Base-by-base conservation (phyloP, 1,140 invertebrate species). In the Lordiphosa collinella region DNA sequence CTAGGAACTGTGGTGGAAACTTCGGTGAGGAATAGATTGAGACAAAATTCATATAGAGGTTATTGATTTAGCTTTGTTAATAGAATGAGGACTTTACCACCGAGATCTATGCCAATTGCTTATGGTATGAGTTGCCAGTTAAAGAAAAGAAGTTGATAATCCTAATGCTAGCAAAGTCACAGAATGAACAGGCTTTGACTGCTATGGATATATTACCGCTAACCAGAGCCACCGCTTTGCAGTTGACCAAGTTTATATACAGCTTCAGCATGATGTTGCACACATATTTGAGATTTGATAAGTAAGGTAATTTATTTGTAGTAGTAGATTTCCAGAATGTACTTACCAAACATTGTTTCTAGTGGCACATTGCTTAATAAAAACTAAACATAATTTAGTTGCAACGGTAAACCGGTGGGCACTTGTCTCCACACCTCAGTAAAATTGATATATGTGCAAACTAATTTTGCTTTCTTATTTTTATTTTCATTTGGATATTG, bases 231-330 rank as follows among this genome's bases (percentile, higher is more conserved):
- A 65, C 61, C 3, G 70, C 56, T 5, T 35, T 73, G n/a, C 38
- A 50, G 22, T 37, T 73, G 0, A 65, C 70, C 50, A 85, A 85
- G 10, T 69, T 61, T 5, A 65, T 85, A 0, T 85, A 85, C 16
- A 85, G 79, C 14, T 85, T 79, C 3, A 79, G 74, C 53, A 85
- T 85, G 79, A 59, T 85, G 56, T 6, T 85, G 8, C 32, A 85
- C 4, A 79, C 44, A 1, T 85, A 79, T 35, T 55, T 85, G 44
- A 59, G 72, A 11, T 63, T 64, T 4, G 54, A 32, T 4, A 53
- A 52, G 4, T 48, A 46, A 36, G 2, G 1, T 9, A 16, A 5
- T 36, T 10, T n/a, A 25, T 25, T n/a, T n/a, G n/a, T n/a, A n/a
- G n/a, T n/a, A n/a, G n/a, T n/a, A n/a, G n/a, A n/a, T n/a, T n/a